Evolutionary conservation across 2,888 invertebrate genomes (phyloP).

Genomic region (Erynnis tages): DNA sequence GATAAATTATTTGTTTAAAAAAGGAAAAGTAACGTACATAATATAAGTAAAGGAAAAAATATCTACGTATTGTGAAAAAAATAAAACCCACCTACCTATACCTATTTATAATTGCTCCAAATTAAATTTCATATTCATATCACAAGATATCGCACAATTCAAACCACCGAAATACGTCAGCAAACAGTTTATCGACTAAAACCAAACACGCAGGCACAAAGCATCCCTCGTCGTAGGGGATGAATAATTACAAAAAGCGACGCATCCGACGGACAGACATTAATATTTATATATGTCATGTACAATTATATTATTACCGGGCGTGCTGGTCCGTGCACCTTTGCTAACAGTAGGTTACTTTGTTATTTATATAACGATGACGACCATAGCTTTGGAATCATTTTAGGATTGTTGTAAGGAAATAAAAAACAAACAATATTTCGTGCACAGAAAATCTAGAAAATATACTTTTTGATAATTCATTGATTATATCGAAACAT

Average conservation of each 20-base stretch:
- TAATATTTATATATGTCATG: slow-evolving; percentile 56
- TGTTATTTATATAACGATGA: slow-evolving; percentile 30
- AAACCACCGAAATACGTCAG: slow-evolving; percentile 3
- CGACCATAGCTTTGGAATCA: slow-evolving; percentile 2
- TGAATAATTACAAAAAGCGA: slow-evolving; percentile 37
- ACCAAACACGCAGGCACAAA: slow-evolving; percentile 10
- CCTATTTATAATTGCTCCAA: no score
- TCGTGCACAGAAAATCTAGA: no score
- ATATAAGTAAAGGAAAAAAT: no score
- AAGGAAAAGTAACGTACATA: no score
- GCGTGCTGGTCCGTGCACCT: slow-evolving; percentile 38
- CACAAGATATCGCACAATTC: background rate
- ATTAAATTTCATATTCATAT: background rate
- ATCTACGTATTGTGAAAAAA: no score
- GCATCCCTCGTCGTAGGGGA: slow-evolving; percentile 31
- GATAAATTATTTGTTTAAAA: no score
- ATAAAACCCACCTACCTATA: no score
- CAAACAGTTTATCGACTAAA: slow-evolving; percentile 9
- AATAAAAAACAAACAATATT: no score
- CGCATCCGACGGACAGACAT: slow-evolving; percentile 45
- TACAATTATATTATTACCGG: slow-evolving; percentile 55
- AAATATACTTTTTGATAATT: no score
- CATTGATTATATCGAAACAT: no score
- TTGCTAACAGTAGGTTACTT: slow-evolving; percentile 33
- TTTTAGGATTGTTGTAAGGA: no score